Percentiles rank a stretch among this genome's conserved stretches.
These are phyloP conservation scores for Metellina segmentata DNA, from an alignment of 2,888 invertebrate genomes.

Conservation along the genomic window DNA sequence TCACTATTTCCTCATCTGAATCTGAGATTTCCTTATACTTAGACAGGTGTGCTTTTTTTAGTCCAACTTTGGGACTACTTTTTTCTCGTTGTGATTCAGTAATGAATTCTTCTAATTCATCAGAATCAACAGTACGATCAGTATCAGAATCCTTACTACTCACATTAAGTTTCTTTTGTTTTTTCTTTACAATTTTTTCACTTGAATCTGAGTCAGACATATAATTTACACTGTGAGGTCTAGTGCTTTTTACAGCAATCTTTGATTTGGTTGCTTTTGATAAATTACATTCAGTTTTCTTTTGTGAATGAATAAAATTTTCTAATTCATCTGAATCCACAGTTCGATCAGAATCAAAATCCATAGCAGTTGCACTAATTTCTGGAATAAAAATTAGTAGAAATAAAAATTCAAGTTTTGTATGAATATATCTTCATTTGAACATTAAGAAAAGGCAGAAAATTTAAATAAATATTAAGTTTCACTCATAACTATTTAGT, in stretches of 20 bases:
- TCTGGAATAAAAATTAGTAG: background rate
- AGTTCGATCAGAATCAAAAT: conserved; percentile 67
- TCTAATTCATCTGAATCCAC: conserved; percentile 72
- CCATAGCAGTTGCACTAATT: conserved; percentile 12
- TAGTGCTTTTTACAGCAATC: background rate
- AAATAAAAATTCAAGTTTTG: no score
- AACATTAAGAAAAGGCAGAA: no score
- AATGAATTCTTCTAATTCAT: conserved; percentile 67
- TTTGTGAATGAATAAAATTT: conserved; percentile 42
- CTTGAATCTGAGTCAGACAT: conserved; percentile 67
- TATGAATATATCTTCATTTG: no score
- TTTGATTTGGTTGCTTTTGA: background rate
- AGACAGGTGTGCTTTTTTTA: background rate
- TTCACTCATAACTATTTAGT: no score
- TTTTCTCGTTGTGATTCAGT: conserved; percentile 19
- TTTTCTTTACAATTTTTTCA: background rate
- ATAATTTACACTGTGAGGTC: conserved; percentile 32
- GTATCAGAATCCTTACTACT: conserved; percentile 61
- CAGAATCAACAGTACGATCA: conserved; percentile 69
- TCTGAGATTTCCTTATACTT: conserved; percentile 51
- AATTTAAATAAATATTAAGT: no score
- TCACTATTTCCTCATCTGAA: conserved; percentile 22
- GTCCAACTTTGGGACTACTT: background rate
- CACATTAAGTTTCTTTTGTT: background rate
- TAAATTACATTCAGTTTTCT: background rate